A percentile compares a stretch with the other conserved stretches of the same genome.
Conservation (phyloP, 2,797 vertebrate genomes). For the Cottoperca gobio region DNA sequence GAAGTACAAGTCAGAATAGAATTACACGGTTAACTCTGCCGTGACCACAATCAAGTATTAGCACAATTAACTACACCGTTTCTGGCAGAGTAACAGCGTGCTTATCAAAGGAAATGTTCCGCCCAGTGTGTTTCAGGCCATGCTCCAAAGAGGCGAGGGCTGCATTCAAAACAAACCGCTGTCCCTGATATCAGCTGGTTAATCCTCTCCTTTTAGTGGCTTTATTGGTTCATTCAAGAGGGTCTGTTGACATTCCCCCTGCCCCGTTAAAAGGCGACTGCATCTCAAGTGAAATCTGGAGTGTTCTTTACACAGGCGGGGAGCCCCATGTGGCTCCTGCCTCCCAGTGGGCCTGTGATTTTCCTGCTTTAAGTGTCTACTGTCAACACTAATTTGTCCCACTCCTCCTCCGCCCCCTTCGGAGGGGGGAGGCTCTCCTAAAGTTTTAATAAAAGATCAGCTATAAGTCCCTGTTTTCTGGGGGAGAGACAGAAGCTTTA, state of each 20-base stretch:
- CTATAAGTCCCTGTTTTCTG: conserved; percentile 84
- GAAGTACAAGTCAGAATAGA: conserved; percentile 32
- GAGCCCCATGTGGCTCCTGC: conserved; percentile 86
- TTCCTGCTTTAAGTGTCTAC: conserved; percentile 90
- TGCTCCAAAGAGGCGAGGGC: conserved; percentile 59
- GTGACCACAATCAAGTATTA: conserved; percentile 60
- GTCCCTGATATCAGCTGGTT: conserved; percentile 87
- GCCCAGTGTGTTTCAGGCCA: conserved; percentile 62
- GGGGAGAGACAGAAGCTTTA: conserved; percentile 76
- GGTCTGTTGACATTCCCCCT: conserved; percentile 88
- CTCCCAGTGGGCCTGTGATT: conserved; percentile 89
- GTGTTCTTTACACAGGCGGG: conserved; percentile 87
- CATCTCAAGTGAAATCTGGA: conserved; percentile 88
- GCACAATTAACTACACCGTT: conserved; percentile 56
- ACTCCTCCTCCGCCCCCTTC: conserved; percentile 81
- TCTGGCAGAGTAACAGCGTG: conserved; percentile 49
- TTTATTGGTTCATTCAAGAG: conserved; percentile 89
- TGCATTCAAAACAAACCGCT: conserved; percentile 77
- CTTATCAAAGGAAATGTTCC: conserved; percentile 70
- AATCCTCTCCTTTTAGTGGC: conserved; percentile 86
- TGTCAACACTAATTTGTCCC: conserved; percentile 93
- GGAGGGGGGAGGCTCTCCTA: conserved; percentile 82
- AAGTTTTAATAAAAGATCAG: conserved; percentile 90
- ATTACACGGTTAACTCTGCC: conserved; percentile 60
- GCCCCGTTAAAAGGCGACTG: conserved; percentile 87